A percentile compares a stretch with the other conserved stretches of the same genome.
These are phyloP conservation scores for Rhinella marina DNA, from an alignment of 2,797 vertebrate species.

Conservation along the genomic window DNA sequence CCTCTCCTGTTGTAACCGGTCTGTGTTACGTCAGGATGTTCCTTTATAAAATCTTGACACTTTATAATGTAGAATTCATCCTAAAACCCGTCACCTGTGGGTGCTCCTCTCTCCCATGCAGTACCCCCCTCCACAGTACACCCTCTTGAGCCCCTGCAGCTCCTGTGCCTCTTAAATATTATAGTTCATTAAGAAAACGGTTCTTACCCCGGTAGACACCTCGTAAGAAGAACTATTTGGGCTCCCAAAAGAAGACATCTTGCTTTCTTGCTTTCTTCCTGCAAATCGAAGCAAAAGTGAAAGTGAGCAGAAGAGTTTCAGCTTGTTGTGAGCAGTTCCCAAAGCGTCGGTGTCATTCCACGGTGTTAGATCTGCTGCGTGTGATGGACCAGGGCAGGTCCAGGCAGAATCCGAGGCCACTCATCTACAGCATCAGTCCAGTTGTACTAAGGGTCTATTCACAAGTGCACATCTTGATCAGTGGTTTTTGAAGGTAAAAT, in stretches of 20 bases:
- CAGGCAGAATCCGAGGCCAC: background rate
- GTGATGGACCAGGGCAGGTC: background rate
- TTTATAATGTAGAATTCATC: background rate
- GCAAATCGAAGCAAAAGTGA: constrained; percentile 36
- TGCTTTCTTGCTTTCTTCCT: constrained; percentile 24
- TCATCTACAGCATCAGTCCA: background rate
- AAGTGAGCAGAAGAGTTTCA: constrained; percentile 6
- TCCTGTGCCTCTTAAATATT: background rate
- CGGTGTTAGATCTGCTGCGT: background rate
- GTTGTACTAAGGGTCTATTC: background rate
- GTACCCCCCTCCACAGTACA: background rate
- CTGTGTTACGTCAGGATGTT: too few relatives aligned
- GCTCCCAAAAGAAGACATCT: background rate
- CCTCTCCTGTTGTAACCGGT: too few relatives aligned
- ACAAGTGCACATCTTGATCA: too few relatives aligned
- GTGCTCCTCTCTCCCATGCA: background rate
- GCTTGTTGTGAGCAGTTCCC: background rate
- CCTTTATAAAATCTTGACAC: background rate
- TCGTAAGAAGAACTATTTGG: background rate
- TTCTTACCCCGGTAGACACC: constrained; percentile 48
- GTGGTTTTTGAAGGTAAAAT: too few relatives aligned
- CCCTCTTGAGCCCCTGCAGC: background rate
- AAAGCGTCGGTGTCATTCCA: background rate
- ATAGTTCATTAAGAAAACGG: background rate
- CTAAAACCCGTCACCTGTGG: background rate